A percentile compares a stretch with the other conserved stretches of the same genome.
Evolutionary conservation across 2,113 vertebrate genomes (phyloP).

Genomic region (Lophotis ruficrista): DNA sequence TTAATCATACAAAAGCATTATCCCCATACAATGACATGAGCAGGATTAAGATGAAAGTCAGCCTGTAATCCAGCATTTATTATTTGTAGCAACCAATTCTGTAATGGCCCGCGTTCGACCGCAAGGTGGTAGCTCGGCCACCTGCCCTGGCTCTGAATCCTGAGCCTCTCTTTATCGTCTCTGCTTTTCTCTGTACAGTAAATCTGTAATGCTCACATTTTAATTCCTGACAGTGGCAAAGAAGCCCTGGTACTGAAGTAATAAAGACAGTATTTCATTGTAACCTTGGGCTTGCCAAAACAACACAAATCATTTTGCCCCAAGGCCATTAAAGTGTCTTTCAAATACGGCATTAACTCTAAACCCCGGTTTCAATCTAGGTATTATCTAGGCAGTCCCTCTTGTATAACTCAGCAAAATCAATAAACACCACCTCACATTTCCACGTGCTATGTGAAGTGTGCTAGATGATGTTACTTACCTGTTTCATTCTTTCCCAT

Average conservation of each 20-base stretch:
- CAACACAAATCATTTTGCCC: constrained; percentile 42
- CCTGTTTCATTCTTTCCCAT: not conserved
- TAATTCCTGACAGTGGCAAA: constrained; percentile 25
- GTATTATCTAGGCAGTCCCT: not conserved
- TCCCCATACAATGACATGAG: not conserved
- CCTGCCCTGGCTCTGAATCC: constrained; percentile 17
- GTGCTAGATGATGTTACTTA: not conserved
- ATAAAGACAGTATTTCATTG: constrained; percentile 51
- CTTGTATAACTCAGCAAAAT: constrained; percentile 33
- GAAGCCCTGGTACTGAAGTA: not conserved
- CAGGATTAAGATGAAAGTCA: constrained; percentile 59
- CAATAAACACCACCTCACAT: constrained; percentile 12
- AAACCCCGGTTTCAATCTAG: constrained; percentile 6
- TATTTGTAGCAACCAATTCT: constrained; percentile 40
- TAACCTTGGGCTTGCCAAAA: constrained; percentile 55
- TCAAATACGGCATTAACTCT: constrained; percentile 5
- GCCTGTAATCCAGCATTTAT: constrained; percentile 53
- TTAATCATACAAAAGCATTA: constrained; percentile 54
- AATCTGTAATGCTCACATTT: not conserved
- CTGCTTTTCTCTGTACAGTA: not conserved
- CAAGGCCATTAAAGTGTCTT: constrained; percentile 51
- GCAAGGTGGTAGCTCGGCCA: not conserved
- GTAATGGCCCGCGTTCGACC: not conserved
- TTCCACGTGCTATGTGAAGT: not conserved
- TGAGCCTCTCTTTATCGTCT: not conserved